phyloP scores from a whole-genome alignment of 2,113 vertebrate species.

The Panthera leo region DNA sequence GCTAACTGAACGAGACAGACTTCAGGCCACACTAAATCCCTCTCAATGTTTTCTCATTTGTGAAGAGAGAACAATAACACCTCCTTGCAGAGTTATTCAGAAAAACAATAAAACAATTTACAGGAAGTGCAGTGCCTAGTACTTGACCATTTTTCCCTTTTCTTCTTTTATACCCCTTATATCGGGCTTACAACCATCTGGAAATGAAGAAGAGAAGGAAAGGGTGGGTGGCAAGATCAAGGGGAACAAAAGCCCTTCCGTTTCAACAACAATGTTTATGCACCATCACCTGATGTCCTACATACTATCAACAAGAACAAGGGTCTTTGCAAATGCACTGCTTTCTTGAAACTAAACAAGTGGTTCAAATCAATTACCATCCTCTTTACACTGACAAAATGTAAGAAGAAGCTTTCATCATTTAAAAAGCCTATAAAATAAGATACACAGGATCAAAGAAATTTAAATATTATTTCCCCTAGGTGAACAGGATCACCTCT shows the following conservation, averaged over 20 bases:
- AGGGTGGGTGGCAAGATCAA: not conserved
- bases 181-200: not conserved
- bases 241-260: not conserved
- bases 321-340: not conserved
- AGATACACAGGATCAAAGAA: not conserved
- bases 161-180: not conserved
- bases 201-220: not conserved
- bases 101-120: slow-evolving; percentile 15
- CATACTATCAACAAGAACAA: not conserved
- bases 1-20: not conserved
- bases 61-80: slow-evolving; percentile 19
- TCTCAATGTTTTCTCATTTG: not conserved
- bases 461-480: slow-evolving; percentile 30
- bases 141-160: not conserved
- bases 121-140: not conserved
- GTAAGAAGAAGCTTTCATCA: not conserved
- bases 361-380: slow-evolving; percentile 1
- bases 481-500: not conserved
- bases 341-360: not conserved
- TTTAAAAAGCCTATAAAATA: slow-evolving; percentile 19
- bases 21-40: not conserved
- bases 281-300: not conserved
- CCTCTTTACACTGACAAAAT: not conserved
- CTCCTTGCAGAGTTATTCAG: not conserved
- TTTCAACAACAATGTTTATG: not conserved